These are phyloP conservation scores for Cuculus canorus DNA, from an alignment of 2,797 vertebrate genomes.

Conservation along the genomic window DNA sequence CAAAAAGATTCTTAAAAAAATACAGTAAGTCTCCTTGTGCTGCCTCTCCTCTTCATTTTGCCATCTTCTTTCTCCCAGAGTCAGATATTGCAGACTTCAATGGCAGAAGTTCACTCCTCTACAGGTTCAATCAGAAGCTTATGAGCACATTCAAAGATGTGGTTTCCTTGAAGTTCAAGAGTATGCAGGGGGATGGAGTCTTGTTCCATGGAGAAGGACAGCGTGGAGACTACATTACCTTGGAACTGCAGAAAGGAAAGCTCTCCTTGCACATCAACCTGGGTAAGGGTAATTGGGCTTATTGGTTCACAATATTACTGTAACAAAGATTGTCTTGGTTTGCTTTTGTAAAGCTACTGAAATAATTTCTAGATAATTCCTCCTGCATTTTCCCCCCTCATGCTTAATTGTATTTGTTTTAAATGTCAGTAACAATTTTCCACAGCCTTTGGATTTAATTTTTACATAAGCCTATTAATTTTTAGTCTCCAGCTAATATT, in stretches of 20 bases:
- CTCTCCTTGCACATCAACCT: constrained; percentile 90
- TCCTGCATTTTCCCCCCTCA: background rate
- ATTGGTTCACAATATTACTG: background rate
- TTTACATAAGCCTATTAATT: constrained; percentile 11
- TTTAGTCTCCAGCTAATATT: background rate
- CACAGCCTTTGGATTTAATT: background rate
- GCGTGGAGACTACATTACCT: constrained; percentile 91
- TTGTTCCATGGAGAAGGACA: constrained; percentile 96
- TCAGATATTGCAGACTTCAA: constrained; percentile 94
- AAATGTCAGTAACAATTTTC: constrained; percentile 16
- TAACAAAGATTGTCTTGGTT: background rate
- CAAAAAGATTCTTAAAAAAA: background rate
- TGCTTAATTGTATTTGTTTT: constrained; percentile 44
- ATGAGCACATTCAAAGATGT: constrained; percentile 98
- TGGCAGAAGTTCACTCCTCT: constrained; percentile 92
- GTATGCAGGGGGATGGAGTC: constrained; percentile 92
- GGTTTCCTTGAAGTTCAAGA: constrained; percentile 94
- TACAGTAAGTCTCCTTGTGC: background rate
- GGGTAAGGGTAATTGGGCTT: constrained; percentile 76
- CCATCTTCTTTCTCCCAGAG: constrained; percentile 75
- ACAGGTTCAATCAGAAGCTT: constrained; percentile 97
- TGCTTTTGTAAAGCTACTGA: background rate
- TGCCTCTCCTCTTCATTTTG: background rate
- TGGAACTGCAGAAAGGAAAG: constrained; percentile 91
- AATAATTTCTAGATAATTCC: background rate